These are phyloP conservation scores for Trachymyrmex septentrionalis DNA, from an alignment of 1,140 invertebrate genomes.

Conservation along the genomic window DNA sequence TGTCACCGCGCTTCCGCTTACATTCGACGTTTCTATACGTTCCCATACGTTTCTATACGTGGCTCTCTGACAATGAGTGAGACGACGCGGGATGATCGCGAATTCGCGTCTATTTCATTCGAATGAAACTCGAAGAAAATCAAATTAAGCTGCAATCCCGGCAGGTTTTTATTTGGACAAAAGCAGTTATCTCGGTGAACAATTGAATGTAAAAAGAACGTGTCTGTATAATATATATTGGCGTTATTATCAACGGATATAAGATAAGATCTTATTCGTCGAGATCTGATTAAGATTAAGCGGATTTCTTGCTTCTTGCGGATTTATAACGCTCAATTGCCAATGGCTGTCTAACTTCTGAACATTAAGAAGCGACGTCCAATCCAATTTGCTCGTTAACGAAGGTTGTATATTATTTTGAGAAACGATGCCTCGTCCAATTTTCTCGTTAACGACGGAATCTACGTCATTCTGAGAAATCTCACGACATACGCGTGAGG, in stretches of 20 bases:
- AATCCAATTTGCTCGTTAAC: constrained; percentile 17
- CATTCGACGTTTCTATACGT: constrained; percentile 2
- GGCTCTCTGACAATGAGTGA: neutral
- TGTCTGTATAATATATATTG: neutral
- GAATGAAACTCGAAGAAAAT: neutral
- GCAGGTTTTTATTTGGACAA: neutral
- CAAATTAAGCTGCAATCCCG: neutral
- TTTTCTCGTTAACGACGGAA: constrained; percentile 18
- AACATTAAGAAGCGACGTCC: neutral
- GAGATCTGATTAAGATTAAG: neutral
- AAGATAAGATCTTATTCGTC: neutral
- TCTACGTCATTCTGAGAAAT: constrained; percentile 20
- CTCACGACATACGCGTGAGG: neutral
- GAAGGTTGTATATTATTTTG: constrained; percentile 22
- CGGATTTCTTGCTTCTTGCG: neutral
- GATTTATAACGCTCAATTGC: neutral
- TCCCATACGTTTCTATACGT: neutral
- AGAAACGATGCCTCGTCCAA: neutral
- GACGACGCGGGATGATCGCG: too few relatives aligned
- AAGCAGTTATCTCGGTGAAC: neutral
- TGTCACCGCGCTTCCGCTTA: constrained; percentile 43
- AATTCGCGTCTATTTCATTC: neutral
- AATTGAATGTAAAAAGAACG: neutral
- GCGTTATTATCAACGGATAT: neutral
- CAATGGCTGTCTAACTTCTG: neutral